These are phyloP conservation scores for Erinaceus europaeus DNA, from an alignment of 2,113 vertebrate species.

Conservation along the genomic window DNA sequence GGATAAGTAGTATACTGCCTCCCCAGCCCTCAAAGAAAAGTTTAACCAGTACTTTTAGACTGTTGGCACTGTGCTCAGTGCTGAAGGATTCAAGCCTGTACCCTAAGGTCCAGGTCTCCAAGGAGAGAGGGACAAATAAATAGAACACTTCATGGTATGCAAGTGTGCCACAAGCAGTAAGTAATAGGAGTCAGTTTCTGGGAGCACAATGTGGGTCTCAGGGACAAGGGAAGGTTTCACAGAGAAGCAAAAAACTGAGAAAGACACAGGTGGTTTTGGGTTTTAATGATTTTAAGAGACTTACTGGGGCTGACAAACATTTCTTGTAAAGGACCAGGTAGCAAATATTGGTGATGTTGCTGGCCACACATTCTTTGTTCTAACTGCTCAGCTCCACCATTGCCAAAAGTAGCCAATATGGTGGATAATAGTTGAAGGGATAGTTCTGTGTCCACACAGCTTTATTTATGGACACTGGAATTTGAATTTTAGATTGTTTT, in stretches of 20 bases:
- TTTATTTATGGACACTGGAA: constrained; percentile 5
- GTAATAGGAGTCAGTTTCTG: fast-evolving
- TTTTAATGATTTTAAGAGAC: neutral
- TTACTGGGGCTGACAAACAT: neutral
- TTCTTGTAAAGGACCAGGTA: no score
- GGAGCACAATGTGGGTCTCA: neutral
- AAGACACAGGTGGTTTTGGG: neutral
- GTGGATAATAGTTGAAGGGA: neutral
- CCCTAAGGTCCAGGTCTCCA: neutral
- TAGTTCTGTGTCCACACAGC: neutral
- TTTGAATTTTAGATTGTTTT: constrained; percentile 23
- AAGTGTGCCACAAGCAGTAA: fast-evolving
- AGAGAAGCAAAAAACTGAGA: no score
- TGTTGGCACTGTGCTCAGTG: fast-evolving
- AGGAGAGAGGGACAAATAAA: neutral
- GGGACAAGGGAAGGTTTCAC: neutral
- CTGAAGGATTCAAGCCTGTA: neutral
- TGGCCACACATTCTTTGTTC: neutral
- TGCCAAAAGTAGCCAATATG: neutral
- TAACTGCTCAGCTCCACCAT: neutral
- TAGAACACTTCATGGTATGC: fast-evolving
- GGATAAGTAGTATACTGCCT: no score
- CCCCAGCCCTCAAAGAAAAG: no score
- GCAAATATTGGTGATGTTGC: neutral
- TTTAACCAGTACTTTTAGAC: neutral